Evolutionary conservation across 2,113 vertebrate genomes (phyloP).

Genomic region (Vulpes ferrilata): DNA sequence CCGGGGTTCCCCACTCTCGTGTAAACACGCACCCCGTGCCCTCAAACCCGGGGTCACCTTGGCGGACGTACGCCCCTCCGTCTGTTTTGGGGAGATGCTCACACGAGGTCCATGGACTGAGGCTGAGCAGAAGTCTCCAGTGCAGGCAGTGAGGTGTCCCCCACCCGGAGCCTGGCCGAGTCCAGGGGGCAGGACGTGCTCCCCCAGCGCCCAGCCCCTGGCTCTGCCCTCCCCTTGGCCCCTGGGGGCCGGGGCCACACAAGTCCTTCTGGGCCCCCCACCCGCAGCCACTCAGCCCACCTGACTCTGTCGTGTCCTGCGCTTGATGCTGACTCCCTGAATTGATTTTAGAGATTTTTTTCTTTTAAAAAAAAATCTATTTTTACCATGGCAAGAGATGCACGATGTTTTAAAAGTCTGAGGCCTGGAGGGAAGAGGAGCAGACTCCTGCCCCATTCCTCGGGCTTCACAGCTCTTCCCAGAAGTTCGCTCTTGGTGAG

Average conservation of each 20-base stretch:
- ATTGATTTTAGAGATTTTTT: neutral
- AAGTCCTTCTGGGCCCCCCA: too few relatives aligned
- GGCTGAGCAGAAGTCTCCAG: too few relatives aligned
- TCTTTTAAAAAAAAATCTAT: neutral
- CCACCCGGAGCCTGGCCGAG: too few relatives aligned
- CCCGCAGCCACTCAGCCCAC: too few relatives aligned
- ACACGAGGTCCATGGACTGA: too few relatives aligned
- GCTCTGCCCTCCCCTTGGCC: neutral
- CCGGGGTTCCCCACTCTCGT: neutral
- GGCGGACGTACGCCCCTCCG: neutral
- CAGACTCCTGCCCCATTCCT: neutral
- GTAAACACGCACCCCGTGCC: too few relatives aligned
- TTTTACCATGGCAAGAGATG: neutral
- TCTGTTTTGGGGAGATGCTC: too few relatives aligned
- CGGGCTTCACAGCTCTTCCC: neutral
- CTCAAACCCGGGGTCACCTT: neutral
- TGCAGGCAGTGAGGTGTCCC: too few relatives aligned
- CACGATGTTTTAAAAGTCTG: neutral
- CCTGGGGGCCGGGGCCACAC: neutral
- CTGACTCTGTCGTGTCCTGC: neutral
- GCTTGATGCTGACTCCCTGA: rapidly evolving
- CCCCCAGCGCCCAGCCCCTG: too few relatives aligned
- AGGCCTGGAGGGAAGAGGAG: neutral
- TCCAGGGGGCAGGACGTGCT: too few relatives aligned
- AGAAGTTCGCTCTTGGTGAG: rapidly evolving